phyloP scores from a whole-genome alignment of 2,113 vertebrate species.

The Heterochromis multidens region DNA sequence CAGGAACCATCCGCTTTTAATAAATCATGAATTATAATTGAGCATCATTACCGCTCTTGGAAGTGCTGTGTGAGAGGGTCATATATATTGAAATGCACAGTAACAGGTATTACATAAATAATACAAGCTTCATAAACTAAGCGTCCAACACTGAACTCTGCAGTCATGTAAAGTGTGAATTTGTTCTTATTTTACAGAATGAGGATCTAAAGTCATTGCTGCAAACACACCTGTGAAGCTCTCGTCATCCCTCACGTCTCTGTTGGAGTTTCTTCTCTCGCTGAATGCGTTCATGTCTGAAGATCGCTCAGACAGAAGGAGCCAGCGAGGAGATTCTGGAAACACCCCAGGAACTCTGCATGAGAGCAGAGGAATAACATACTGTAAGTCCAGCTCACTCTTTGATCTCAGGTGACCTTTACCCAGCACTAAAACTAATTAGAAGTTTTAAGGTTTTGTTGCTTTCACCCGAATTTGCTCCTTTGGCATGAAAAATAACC shows the following conservation, averaged over 20 bases:
- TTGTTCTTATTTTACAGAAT: background rate
- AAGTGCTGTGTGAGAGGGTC: background rate
- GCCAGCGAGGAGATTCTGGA: conserved; percentile 86
- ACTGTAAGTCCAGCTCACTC: background rate
- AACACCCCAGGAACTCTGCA: conserved; percentile 83
- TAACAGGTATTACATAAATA: conserved; percentile 20
- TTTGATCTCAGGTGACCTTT: conserved; percentile 7
- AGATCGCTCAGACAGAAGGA: conserved; percentile 81
- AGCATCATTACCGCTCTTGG: background rate
- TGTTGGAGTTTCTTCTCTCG: conserved; percentile 77
- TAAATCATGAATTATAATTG: conserved; percentile 16
- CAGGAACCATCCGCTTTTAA: background rate
- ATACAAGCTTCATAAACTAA: background rate
- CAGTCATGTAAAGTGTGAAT: background rate
- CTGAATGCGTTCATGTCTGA: conserved; percentile 79
- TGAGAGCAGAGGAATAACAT: background rate
- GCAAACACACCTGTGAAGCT: conserved; percentile 72
- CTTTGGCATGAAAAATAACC: conserved; percentile 11
- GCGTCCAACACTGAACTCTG: background rate
- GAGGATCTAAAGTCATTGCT: background rate
- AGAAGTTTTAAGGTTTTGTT: background rate
- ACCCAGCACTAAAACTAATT: background rate
- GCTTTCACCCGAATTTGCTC: background rate
- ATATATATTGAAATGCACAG: background rate
- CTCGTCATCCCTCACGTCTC: conserved; percentile 77